Evolutionary conservation across 2,888 invertebrate genomes (phyloP).

Genomic region (Minunthozetes semirufus): DNA sequence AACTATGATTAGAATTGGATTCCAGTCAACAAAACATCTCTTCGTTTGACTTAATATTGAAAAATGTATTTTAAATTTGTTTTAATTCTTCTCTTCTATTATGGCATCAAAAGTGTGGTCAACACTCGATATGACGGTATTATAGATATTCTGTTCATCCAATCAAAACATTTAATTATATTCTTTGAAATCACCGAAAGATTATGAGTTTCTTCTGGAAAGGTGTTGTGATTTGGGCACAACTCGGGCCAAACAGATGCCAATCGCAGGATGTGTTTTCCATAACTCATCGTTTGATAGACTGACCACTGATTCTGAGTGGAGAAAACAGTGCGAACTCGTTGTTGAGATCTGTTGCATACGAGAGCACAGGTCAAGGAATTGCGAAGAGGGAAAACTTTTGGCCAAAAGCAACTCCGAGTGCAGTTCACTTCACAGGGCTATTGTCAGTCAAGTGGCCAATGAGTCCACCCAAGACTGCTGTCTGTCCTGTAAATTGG

Average conservation of each 20-base stretch:
- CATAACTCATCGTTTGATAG: not conserved
- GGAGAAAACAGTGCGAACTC: conserved; percentile 22
- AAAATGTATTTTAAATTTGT: not conserved
- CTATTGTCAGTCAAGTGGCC: not conserved
- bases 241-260: conserved; percentile 29
- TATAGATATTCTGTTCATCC: too few species aligned
- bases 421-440: not conserved
- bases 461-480: conserved; percentile 51
- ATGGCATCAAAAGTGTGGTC: not conserved
- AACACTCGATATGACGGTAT: conserved; percentile 3
- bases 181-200: not conserved
- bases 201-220: conserved; percentile 33
- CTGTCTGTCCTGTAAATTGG: conserved; percentile 60
- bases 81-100: not conserved
- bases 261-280: not conserved
- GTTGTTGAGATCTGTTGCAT: conserved; percentile 20
- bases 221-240: conserved; percentile 34
- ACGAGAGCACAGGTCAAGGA: conserved; percentile 1
- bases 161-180: not conserved
- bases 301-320: conserved; percentile 1
- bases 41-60: not conserved
- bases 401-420: not conserved
- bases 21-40: too few species aligned
- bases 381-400: conserved; percentile 24
- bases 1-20: too few species aligned